Conservation (phyloP, 1,140 invertebrate species). For the Wiebesia pumilae region DNA sequence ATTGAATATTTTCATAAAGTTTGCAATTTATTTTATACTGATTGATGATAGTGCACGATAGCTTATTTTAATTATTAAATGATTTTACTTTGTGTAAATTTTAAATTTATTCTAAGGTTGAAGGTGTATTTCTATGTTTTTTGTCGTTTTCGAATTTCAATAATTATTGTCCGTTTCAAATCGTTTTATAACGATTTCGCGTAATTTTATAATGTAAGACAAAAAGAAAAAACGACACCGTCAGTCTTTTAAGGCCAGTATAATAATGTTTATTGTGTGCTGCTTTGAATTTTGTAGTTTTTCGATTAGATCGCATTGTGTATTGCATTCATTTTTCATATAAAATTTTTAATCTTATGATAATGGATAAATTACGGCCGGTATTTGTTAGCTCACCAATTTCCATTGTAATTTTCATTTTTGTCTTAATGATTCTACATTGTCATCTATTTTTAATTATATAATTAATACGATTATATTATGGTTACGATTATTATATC, state of each 20-base stretch:
- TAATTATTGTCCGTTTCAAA: constrained; percentile 9
- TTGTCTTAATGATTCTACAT: constrained; percentile 18
- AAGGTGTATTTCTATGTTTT: constrained; percentile 22
- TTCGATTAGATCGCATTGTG: background rate
- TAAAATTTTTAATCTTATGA: background rate
- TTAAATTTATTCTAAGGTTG: background rate
- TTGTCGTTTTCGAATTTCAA: background rate
- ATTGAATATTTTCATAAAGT: background rate
- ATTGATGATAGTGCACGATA: background rate
- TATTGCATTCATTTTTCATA: constrained; percentile 1
- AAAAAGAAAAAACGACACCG: background rate
- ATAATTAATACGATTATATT: constrained; percentile 47
- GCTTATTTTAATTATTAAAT: constrained; percentile 1
- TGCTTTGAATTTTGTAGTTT: background rate
- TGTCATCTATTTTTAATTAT: constrained; percentile 44
- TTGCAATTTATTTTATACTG: background rate
- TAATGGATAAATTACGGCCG: constrained; percentile 10
- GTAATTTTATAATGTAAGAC: constrained; percentile 18
- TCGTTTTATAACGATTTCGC: constrained; percentile 38
- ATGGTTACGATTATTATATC: constrained; percentile 52
- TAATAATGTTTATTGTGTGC: constrained; percentile 13
- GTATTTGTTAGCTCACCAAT: constrained; percentile 8
- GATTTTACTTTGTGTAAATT: constrained; percentile 16
- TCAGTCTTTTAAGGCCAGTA: constrained; percentile 36
- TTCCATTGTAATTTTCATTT: constrained; percentile 26